A percentile compares a stretch with the other conserved stretches of the same genome.
Evolutionary conservation across 2,888 invertebrate species (phyloP).

Genomic region (Glaucopsyche alexis): DNA sequence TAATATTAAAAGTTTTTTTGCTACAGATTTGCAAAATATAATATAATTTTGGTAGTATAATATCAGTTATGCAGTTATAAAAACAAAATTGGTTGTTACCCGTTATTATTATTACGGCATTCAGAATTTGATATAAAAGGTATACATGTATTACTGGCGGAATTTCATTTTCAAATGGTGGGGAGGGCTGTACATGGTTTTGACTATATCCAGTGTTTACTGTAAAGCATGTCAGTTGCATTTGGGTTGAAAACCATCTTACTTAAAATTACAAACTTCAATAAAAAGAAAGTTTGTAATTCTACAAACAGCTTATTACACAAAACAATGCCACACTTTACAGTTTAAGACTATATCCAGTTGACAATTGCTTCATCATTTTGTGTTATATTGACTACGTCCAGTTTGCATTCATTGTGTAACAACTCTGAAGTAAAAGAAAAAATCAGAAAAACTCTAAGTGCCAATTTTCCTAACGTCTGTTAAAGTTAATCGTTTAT

Average conservation of each 20-base stretch:
- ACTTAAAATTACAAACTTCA: neutral
- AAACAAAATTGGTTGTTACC: slow-evolving; percentile 13
- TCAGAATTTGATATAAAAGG: neutral
- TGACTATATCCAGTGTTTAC: neutral
- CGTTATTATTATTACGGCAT: slow-evolving; percentile 1
- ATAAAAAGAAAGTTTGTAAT: neutral
- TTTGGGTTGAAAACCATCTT: neutral
- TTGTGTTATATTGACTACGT: neutral
- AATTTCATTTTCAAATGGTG: neutral
- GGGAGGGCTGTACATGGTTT: slow-evolving; percentile 13
- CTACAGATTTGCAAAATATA: neutral
- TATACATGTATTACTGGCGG: neutral
- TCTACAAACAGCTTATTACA: neutral
- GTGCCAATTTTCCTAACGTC: no score
- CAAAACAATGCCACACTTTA: neutral
- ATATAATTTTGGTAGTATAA: neutral
- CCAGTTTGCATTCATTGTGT: neutral
- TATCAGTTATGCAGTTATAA: neutral
- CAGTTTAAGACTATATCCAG: neutral
- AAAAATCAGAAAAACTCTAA: no score
- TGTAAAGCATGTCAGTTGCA: neutral
- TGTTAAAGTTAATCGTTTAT: no score
- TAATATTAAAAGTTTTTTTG: neutral
- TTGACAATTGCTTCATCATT: neutral
- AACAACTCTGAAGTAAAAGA: no score